Base-by-base conservation (phyloP, 2,888 invertebrate genomes). In the Plebejus argus region DNA sequence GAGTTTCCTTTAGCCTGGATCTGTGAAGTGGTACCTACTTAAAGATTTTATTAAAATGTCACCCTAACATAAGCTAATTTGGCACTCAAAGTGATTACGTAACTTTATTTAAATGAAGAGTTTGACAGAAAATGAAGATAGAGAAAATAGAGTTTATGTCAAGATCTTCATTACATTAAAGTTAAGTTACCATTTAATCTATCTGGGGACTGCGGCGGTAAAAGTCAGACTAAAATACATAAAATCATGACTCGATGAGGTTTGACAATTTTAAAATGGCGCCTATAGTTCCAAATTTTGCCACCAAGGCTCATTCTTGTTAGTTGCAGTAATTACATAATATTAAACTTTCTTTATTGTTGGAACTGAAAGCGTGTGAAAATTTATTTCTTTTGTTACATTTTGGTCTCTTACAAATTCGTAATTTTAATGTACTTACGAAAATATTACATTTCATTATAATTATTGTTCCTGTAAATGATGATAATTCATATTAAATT, bases 381-480 rank as follows among this genome's bases (percentile, higher is more conserved):
- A 66, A 66, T 66, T 66, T 66, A 66, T 66, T 66, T 66, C 66
- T 66, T 66, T 66, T 66, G 28, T 66, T 66, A 15, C 28, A 58
- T 28, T 66, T 61, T 23, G 23, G 61, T 61, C 20, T 23, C 61
- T 23, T 23, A 18, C 3, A 18, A 66, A 66, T 66, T 61, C 23
- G 61, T 61, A 33, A 28, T 66, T 23, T 66, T 5, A 15, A 66
- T 66, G 20, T 66, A n/a, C n/a, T 66, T 18, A 66, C 28, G 15
- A 28, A 66, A 28, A 33, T 28, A 66, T 10, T 28, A 15, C 15
- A 66, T 66, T 18, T 66, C 33, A 61, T 33, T 66, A 66, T 3
- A 45, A 45, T 66, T 66, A 15, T 66, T 12, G 28, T 66, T 66
- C 28, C 28, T 28, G 28, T 15, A 61, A 61, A 23, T 23, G 4